Percentiles rank a stretch among this genome's conserved stretches.
These are phyloP conservation scores for Andricus grossulariae DNA, from an alignment of 1,140 invertebrate species.

Conservation along the genomic window DNA sequence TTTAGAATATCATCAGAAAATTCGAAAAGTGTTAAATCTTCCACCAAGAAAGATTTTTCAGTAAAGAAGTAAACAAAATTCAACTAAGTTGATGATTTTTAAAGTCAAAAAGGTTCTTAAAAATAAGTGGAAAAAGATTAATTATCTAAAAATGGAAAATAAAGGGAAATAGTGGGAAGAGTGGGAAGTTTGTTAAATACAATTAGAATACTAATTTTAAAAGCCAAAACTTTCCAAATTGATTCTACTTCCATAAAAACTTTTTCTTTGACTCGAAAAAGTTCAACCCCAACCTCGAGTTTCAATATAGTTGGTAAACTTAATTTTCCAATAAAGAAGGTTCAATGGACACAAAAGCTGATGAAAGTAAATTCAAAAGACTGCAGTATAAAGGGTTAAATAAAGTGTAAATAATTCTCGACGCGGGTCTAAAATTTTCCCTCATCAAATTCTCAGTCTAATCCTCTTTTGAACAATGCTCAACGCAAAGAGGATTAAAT, in stretches of 20 bases:
- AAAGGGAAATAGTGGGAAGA: too few relatives aligned
- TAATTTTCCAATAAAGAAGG: slow-evolving; percentile 26
- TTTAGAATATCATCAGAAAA: too few relatives aligned
- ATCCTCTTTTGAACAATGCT: slow-evolving; percentile 26
- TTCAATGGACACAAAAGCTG: slow-evolving; percentile 13
- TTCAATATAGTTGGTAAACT: not conserved
- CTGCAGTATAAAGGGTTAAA: not conserved
- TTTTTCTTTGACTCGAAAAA: slow-evolving; percentile 20
- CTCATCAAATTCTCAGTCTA: not conserved
- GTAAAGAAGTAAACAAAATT: too few relatives aligned
- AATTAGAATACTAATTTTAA: not conserved
- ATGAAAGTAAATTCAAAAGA: slow-evolving; percentile 25
- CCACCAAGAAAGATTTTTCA: too few relatives aligned
- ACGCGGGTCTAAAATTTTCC: not conserved
- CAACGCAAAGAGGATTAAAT: slow-evolving; percentile 14
- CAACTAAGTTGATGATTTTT: too few relatives aligned
- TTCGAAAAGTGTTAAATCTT: too few relatives aligned
- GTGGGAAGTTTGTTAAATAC: too few relatives aligned
- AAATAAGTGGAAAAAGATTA: too few relatives aligned
- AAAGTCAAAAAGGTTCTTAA: too few relatives aligned
- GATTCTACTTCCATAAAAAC: slow-evolving; percentile 16
- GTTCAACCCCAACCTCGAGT: slow-evolving; percentile 1
- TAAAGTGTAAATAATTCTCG: slow-evolving; percentile 11
- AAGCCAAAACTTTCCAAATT: not conserved
- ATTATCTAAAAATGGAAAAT: too few relatives aligned